Evolutionary conservation across 1,140 invertebrate genomes (phyloP).

Genomic region (Heliconius congener): DNA sequence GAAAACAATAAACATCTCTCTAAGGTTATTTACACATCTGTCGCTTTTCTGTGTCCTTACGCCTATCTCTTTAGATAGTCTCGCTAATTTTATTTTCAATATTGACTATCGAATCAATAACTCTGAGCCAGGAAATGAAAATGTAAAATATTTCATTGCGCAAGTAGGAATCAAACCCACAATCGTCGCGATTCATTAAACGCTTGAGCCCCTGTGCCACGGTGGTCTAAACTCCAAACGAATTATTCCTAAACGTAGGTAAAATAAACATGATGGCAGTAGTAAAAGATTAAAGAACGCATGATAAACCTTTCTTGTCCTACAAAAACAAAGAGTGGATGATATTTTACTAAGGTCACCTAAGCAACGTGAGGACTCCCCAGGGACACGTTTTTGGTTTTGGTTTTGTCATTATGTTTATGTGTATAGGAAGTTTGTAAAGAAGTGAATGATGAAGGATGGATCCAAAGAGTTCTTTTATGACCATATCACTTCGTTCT

Average conservation of each 20-base stretch:
- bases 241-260: neutral
- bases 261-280: neutral
- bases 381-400: neutral
- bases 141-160: too few relatives aligned
- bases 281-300: neutral
- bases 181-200: too few relatives aligned
- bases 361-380: neutral
- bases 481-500: neutral
- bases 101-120: too few relatives aligned
- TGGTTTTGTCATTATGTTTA: neutral
- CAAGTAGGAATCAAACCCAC: too few relatives aligned
- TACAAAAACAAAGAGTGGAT: neutral
- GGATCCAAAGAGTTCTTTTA: neutral
- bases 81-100: too few relatives aligned
- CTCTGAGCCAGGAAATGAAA: too few relatives aligned
- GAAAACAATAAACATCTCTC: neutral
- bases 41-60: neutral
- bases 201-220: too few relatives aligned
- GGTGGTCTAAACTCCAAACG: too few relatives aligned
- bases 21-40: neutral
- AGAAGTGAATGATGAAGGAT: neutral
- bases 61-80: neutral
- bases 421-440: neutral
- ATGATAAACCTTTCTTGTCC: neutral
- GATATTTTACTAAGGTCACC: neutral